Evolutionary conservation across 2,888 invertebrate genomes (phyloP), one percentile per base, ranked within the genome.

Genomic region (Dorcus parallelipipedus): DNA sequence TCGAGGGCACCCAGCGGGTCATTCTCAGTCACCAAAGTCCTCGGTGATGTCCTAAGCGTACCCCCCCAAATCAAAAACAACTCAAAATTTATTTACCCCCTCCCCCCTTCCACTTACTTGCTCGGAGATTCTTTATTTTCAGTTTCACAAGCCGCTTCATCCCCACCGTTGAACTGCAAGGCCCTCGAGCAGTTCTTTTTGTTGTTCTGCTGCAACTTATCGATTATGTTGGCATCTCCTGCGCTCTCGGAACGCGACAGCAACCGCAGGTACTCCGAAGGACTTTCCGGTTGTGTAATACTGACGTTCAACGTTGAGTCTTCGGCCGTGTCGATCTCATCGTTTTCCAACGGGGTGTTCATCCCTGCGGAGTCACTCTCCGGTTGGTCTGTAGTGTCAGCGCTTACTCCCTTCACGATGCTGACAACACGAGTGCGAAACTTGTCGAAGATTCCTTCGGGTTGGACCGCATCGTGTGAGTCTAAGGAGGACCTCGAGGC

Each of bases 11-110:
- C 96, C 20, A 96, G 80, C 0, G 96, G 96, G 80, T 96, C 96
- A 77, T 95, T 94, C 72, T 92, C 87, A 0, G 95, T 90, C 0
- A 96, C 94, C 0, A 93, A 91, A 2, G 93, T 94, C 56, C 93
- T 83, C 39, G 88, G 88, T 0, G 90, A 88, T 49, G 86, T 78
- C 71, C 88, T 88, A 73, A 58, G 62, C 39, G 58, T 38, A 26
- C 38, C 20, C n/a, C 38, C 20, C 9, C 17, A 51, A 40, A 39
- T 26, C 2, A 10, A 33, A 51, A 51, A 51, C 7, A 45, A 50
- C 6, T 1, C 10, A 9, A 51, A 51, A 50, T 50, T n/a, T 14
- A 4, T 51, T 20, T 49, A 45, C 26, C 1, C 40, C 17, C 9
- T 14, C 14, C 14, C 14, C 14, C 14, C 14, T 14, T 14, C 1